Percentiles rank a stretch among this genome's conserved stretches.
These are phyloP conservation scores for Prunella fulvescens DNA, from an alignment of 2,113 vertebrate species.

Conservation along the genomic window DNA sequence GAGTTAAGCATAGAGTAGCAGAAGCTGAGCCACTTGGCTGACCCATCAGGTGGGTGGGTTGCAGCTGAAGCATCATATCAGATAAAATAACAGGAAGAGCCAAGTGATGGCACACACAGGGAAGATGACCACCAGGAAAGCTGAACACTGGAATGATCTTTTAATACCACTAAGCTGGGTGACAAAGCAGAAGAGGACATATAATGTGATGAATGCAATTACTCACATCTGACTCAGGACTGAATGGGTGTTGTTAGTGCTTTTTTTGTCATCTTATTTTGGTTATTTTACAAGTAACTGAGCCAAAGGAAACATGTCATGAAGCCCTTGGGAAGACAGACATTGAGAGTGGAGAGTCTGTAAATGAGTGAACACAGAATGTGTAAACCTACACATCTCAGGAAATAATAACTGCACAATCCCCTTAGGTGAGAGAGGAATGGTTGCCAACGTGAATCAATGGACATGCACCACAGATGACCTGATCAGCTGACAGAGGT, in stretches of 20 bases:
- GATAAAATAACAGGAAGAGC: not conserved
- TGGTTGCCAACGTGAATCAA: not conserved
- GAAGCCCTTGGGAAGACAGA: not conserved
- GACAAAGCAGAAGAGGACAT: not conserved
- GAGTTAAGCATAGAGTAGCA: not conserved
- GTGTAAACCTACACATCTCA: not conserved
- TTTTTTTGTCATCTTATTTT: not conserved
- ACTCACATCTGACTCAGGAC: not conserved
- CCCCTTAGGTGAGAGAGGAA: not conserved
- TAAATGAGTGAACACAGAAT: not conserved
- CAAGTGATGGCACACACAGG: not conserved
- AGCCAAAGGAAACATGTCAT: not conserved
- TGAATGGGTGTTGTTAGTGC: not conserved
- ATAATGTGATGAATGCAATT: not conserved
- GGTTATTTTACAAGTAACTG: not conserved
- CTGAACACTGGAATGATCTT: not conserved
- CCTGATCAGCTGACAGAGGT: accelerated
- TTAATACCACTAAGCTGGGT: not conserved
- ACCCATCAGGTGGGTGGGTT: not conserved
- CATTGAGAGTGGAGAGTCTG: not conserved
- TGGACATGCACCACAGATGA: not conserved
- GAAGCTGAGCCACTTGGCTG: not conserved
- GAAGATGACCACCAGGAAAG: not conserved
- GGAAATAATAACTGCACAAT: not conserved
- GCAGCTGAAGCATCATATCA: not conserved